Evolutionary conservation across 2,797 vertebrate genomes (phyloP), one percentile per base, ranked within the genome.

Genomic region (Trachurus trachurus): DNA sequence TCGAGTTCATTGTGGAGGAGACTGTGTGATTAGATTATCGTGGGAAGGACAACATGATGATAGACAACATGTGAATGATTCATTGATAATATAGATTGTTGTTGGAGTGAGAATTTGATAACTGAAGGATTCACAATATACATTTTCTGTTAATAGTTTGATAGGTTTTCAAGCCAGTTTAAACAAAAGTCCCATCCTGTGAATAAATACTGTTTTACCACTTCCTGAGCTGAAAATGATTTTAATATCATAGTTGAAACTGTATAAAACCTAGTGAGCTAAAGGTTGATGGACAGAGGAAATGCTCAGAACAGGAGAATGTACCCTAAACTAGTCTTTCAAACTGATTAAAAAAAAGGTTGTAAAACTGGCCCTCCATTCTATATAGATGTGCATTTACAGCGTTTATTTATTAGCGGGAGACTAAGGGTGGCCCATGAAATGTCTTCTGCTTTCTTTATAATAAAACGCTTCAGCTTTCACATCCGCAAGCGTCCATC

Each of bases 1-100:
- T 96, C 9, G 95, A 96, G 91, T 95, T 96, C 71, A 95, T 96
- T 26, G 93, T 96, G 59, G 95, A 96, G 82, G 94, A 96, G 86
- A 95, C 94, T 0, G 89, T 95, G 39, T 95, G 71, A 59, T 8
- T 15, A 37, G 44, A 31, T 19, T 15, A 4, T 61, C 67, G 39
- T 42, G 12, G 15, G 61, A 21, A 59, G 4, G 13, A 53, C 12
- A 52, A 22, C 16, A 40, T 15, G 19, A 45, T 15, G 19, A 39
- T 50, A 17, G 50, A 74, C 40, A 64, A 16, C 21, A 17, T 57
- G 11, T n/a, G 19, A 70, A 59, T 15, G n/a, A 58, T 82, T 22
- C 50, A 39, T 22, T 11, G 17, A 61, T 45, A 67, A 29, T 39
- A 29, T 61, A 70, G 22, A 62, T 9, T 57, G 16, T 42, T 11